Base-by-base conservation (phyloP, 2,888 invertebrate genomes). In the Drosophila sordidula region DNA sequence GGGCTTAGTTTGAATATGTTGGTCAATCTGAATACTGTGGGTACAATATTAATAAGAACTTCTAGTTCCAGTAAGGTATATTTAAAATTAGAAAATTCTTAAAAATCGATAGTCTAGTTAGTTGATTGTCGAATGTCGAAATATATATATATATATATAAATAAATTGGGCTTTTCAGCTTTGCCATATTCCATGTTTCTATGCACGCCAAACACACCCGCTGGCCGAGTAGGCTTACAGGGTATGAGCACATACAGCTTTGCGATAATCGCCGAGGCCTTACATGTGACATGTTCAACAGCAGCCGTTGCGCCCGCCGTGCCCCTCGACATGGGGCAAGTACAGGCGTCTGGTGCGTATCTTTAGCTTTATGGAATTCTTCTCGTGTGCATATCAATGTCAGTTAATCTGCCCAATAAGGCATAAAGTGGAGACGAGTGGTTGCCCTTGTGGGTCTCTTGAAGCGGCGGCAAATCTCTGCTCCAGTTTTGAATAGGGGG, bases 401-500 rank as follows among this genome's bases (percentile, higher is more conserved):
- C 77, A 77, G 75, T 70, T 70, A 80, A 80, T 80, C 80, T 75
- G 70, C 75, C 75, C 75, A 79, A 80, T 75, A 77, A 80, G 69
- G 71, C 71, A 59, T 62, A 41, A 74, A 74, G 75, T 55, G 65
- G 41, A 52, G 44, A 59, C 38, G 49, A 51, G 71, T 50, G 67
- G 47, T 74, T 71, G 72, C 66, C 66, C 71, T 71, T 67, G 71
- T 34, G 4, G 26, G 38, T 29, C 32, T 52, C 67, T 64, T 25
- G 41, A 5, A n/a, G 42, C 50, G 41, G 26, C 0, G 49, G 49
- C 51, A 41, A 71, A 75, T 76, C 61, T 67, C 49, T 78, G 78
- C 78, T 78, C 78, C 78, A 78, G 46, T 78, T 78, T 70, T 49
- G 38, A 44, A 57, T 45, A 52, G 39, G 55, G 46, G 62, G 44